phyloP scores from a whole-genome alignment of 2,113 vertebrate species.

The Mobula hypostoma region DNA sequence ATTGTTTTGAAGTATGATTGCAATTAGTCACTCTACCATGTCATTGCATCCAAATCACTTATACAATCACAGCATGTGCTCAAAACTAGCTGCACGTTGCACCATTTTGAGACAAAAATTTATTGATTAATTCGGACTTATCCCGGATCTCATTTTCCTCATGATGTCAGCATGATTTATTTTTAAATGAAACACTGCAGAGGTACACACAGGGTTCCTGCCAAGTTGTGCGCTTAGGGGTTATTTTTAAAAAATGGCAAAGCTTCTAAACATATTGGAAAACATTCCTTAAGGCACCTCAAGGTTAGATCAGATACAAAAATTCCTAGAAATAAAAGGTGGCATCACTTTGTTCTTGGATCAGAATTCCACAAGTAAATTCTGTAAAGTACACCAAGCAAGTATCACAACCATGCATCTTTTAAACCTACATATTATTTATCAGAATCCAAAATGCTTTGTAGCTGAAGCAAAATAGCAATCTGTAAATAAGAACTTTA shows the following conservation, averaged over 20 bases:
- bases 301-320: not conserved
- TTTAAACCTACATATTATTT: not conserved
- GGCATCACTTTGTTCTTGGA: not conserved
- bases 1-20: not conserved
- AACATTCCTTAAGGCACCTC: not conserved
- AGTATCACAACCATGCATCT: not conserved
- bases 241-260: not conserved
- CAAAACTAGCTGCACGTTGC: not conserved
- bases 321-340: not conserved
- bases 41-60: not conserved
- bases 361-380: not conserved
- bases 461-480: not conserved
- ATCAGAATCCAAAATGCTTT: not conserved
- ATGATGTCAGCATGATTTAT: not conserved
- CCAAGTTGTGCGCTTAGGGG: not conserved
- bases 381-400: not conserved
- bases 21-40: not conserved
- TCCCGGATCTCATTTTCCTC: not conserved
- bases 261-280: not conserved
- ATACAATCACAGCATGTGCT: not conserved
- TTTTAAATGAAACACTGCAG: constrained; percentile 27
- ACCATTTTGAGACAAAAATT: not conserved
- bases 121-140: not conserved
- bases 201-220: not conserved
- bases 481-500: not conserved